phyloP scores from a whole-genome alignment of 1,140 invertebrate species.

The Limonius californicus region DNA sequence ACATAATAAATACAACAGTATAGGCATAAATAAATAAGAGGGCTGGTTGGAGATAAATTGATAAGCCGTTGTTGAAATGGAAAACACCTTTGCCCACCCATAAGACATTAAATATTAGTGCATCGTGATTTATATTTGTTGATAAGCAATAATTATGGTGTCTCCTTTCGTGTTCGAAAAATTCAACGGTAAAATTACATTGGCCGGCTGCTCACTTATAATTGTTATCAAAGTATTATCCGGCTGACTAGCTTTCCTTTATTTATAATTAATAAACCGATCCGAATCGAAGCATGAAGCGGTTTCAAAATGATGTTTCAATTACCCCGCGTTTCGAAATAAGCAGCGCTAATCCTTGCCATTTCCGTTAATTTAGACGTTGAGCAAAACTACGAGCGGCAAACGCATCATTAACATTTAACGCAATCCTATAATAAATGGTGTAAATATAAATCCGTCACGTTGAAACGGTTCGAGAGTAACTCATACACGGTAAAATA shows the following conservation, averaged over 20 bases:
- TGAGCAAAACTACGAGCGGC: not conserved
- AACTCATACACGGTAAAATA: not conserved
- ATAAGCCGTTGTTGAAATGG: conserved; percentile 9
- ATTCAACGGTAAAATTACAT: not conserved
- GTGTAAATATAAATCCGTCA: not conserved
- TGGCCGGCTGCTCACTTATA: no score
- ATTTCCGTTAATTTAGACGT: conserved; percentile 1
- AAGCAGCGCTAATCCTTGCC: not conserved
- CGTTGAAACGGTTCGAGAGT: not conserved
- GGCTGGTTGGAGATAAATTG: conserved; percentile 9
- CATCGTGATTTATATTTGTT: conserved; percentile 12
- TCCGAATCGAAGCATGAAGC: no score
- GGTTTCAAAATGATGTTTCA: no score
- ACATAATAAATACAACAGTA: conserved; percentile 4
- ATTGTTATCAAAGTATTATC: no score
- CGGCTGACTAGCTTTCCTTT: no score
- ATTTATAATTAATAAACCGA: no score
- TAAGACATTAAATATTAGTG: conserved; percentile 15
- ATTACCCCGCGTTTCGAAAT: not conserved
- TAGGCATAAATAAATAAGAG: conserved; percentile 8
- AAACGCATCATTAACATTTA: not conserved
- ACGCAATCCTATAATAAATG: not conserved
- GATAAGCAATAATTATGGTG: conserved; percentile 13
- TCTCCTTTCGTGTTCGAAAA: conserved; percentile 8
- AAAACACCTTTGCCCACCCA: conserved; percentile 13